Conservation (phyloP, 2,888 invertebrate species). For the Cryptus viduatorius region DNA sequence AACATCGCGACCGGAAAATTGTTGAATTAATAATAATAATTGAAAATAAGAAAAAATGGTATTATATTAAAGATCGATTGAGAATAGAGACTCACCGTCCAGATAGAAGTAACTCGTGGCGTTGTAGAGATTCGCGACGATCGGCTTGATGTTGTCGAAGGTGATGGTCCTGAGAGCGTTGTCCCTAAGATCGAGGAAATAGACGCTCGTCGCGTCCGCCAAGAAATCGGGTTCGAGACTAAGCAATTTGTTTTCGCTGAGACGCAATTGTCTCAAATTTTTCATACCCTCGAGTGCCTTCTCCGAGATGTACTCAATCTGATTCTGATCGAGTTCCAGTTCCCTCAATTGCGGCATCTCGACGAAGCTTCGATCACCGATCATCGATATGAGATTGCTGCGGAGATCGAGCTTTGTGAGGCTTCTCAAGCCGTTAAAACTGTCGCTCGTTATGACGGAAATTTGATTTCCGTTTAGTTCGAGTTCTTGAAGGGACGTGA, state of each 20-base stretch:
- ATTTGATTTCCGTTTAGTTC: conserved; percentile 93
- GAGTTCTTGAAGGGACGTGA: conserved; percentile 91
- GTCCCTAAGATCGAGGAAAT: conserved; percentile 91
- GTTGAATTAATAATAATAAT: no score
- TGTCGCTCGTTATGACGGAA: conserved; percentile 90
- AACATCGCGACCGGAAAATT: no score
- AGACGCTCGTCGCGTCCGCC: conserved; percentile 90
- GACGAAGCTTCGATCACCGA: conserved; percentile 92
- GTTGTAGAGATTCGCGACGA: conserved; percentile 92
- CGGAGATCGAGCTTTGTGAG: conserved; percentile 91
- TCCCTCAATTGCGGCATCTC: conserved; percentile 91
- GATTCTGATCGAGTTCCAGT: conserved; percentile 90
- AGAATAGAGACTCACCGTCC: conserved; percentile 88
- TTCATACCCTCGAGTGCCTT: conserved; percentile 92
- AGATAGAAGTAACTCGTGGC: conserved; percentile 91
- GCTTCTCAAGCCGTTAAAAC: conserved; percentile 91
- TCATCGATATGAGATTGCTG: conserved; percentile 90
- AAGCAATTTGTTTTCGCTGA: conserved; percentile 92
- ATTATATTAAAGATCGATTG: background rate
- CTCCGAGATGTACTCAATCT: conserved; percentile 90
- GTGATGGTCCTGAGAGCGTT: conserved; percentile 92
- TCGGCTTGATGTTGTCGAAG: conserved; percentile 91
- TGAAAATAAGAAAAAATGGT: no score
- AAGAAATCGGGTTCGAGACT: conserved; percentile 90
- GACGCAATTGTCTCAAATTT: conserved; percentile 89